A percentile compares a stretch with the other conserved stretches of the same genome.
Evolutionary conservation across 1,140 invertebrate species (phyloP).

Genomic region (Octopus bimaculoides): DNA sequence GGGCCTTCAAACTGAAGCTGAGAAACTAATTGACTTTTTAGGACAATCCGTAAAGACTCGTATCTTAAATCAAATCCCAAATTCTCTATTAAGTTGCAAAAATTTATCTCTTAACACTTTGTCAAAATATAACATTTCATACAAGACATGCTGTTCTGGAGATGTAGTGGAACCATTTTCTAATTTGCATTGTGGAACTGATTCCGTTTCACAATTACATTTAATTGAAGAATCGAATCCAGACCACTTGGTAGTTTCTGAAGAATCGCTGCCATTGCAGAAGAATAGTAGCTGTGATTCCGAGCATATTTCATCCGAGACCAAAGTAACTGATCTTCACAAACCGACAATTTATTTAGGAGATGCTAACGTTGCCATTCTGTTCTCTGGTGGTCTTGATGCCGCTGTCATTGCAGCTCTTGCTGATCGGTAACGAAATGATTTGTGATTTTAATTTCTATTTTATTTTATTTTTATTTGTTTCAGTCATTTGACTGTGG

Average conservation of each 20-base stretch:
- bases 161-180: background rate
- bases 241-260: no score
- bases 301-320: no score
- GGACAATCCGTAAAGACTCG: constrained; percentile 34
- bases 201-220: no score
- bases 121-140: background rate
- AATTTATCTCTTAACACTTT: background rate
- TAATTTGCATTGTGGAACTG: background rate
- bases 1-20: constrained; percentile 20
- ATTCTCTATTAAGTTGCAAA: background rate
- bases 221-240: no score
- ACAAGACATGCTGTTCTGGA: background rate
- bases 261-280: no score
- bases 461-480: no score
- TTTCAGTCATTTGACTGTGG: no score
- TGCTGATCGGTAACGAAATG: constrained; percentile 65
- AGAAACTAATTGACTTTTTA: constrained; percentile 36
- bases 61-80: constrained; percentile 28
- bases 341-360: background rate
- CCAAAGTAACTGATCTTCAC: no score
- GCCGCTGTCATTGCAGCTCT: constrained; percentile 83
- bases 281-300: no score
- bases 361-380: constrained; percentile 75
- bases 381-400: constrained; percentile 96
- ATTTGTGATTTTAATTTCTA: background rate